Conservation (phyloP, 2,113 vertebrate species). For the Callipepla californica region DNA sequence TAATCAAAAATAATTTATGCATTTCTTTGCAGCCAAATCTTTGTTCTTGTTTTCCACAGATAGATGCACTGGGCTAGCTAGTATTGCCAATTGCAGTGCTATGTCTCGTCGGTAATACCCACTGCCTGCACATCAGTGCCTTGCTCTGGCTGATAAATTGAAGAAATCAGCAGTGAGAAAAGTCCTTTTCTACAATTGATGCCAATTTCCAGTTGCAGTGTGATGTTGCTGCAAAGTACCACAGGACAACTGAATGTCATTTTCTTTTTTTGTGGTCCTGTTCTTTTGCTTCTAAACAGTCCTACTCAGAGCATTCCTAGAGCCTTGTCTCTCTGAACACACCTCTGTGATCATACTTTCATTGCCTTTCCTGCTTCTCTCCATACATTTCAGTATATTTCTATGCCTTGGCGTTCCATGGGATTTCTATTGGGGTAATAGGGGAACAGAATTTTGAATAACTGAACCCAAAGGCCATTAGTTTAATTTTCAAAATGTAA, state of each 20-base stretch:
- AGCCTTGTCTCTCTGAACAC: not conserved
- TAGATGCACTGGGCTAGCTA: not conserved
- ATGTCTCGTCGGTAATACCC: not conserved
- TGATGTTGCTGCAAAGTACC: not conserved
- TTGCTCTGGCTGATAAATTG: not conserved
- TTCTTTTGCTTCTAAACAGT: not conserved
- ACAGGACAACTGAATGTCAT: not conserved
- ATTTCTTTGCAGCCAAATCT: not conserved
- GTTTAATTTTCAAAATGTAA: not conserved
- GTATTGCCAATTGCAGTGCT: not conserved
- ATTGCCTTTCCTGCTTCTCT: not conserved
- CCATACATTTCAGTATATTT: not conserved
- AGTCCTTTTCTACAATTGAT: not conserved
- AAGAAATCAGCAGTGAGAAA: not conserved
- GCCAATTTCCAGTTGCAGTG: not conserved
- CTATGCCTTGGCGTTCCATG: not conserved
- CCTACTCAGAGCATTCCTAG: not conserved
- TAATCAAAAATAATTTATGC: not conserved
- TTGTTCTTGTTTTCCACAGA: not conserved
- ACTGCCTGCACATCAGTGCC: not conserved
- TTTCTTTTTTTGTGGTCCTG: not conserved
- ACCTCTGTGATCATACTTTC: not conserved
- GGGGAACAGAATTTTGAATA: not conserved
- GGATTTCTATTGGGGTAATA: not conserved
- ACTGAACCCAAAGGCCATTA: not conserved